Conservation (phyloP, 2,113 vertebrate genomes). For the Brienomyrus longianalis region DNA sequence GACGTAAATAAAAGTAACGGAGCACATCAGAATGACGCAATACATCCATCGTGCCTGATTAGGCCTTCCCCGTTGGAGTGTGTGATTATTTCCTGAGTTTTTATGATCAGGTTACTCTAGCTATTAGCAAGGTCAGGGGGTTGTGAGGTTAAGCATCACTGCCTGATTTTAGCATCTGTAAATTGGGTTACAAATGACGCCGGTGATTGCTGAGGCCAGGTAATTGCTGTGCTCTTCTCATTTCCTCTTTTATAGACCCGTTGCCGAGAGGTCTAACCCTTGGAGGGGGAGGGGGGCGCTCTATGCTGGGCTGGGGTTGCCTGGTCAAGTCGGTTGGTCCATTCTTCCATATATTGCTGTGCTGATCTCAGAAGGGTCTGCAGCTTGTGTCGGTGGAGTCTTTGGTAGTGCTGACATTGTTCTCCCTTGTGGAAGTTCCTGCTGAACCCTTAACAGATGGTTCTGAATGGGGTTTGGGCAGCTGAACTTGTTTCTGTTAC, state of each 20-base stretch:
- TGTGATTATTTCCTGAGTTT: background rate
- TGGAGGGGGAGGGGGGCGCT: background rate
- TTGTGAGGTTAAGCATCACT: slow-evolving; percentile 1
- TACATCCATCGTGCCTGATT: background rate
- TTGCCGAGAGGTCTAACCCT: background rate
- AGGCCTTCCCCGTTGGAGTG: background rate
- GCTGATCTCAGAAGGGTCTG: background rate
- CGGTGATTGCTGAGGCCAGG: background rate
- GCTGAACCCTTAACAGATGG: slow-evolving; percentile 1
- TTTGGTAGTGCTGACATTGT: background rate
- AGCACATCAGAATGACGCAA: background rate
- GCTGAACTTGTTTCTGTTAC: background rate
- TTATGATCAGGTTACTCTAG: background rate
- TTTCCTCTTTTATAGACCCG: background rate
- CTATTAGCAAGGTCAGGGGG: background rate
- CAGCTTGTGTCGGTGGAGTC: background rate
- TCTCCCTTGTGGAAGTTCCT: background rate
- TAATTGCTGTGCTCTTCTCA: background rate
- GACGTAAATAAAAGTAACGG: background rate
- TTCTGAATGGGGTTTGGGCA: background rate
- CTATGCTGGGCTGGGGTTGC: background rate
- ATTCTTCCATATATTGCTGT: background rate
- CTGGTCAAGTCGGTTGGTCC: background rate
- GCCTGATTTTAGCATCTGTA: background rate
- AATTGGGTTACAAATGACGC: slow-evolving; percentile 5